Conservation (phyloP, 2,797 vertebrate genomes). For the Phyllotis vaccarum region DNA sequence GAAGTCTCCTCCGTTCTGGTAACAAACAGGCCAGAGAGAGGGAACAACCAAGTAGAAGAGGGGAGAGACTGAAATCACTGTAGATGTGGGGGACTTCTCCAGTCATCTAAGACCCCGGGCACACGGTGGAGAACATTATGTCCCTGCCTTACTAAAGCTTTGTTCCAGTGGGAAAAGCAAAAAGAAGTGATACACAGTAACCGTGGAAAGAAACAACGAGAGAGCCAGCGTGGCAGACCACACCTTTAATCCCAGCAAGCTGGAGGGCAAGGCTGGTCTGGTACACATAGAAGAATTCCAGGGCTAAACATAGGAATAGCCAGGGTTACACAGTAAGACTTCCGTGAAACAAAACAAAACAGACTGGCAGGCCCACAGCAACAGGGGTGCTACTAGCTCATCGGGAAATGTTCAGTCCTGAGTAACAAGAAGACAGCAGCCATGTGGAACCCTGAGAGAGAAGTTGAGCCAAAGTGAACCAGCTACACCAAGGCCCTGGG, state of each 20-base stretch:
- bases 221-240: background rate
- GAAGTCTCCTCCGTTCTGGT: background rate
- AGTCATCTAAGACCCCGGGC: background rate
- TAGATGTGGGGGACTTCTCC: background rate
- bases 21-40: background rate
- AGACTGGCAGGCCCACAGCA: rapidly evolving
- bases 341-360: background rate
- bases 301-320: background rate
- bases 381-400: rapidly evolving
- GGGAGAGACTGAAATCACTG: background rate
- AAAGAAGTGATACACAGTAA: background rate
- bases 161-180: background rate
- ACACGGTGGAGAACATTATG: background rate
- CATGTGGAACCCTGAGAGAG: background rate
- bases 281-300: background rate
- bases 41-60: no score
- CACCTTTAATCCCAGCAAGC: background rate
- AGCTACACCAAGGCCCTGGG: background rate
- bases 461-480: background rate
- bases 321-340: background rate
- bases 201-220: background rate
- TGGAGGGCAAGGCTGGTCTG: background rate
- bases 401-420: background rate
- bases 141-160: background rate
- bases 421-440: background rate